Evolutionary conservation across 1,140 invertebrate species (phyloP).

Genomic region (Zelostemma sp.): DNA sequence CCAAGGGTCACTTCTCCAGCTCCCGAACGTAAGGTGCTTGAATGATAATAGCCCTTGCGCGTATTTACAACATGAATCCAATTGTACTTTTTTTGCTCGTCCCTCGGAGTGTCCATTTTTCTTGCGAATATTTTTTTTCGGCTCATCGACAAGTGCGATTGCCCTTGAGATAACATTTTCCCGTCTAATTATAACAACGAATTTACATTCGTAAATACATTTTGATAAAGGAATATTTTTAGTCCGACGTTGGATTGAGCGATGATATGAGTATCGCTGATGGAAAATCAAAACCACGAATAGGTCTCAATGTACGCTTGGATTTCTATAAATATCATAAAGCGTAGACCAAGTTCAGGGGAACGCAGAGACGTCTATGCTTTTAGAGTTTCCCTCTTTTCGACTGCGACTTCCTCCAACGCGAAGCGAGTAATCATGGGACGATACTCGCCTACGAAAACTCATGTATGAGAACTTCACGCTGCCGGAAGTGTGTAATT

Average conservation of each 20-base stretch:
- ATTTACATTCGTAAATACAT: too few species aligned
- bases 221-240: too few species aligned
- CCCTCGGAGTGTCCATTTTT: neutral
- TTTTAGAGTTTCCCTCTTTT: conserved; percentile 59
- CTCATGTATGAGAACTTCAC: conserved; percentile 54
- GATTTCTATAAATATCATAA: conserved; percentile 61
- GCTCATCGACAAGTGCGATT: too few species aligned
- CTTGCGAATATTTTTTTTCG: too few species aligned
- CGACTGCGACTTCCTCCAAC: conserved; percentile 37
- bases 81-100: conserved; percentile 5
- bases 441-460: conserved; percentile 50
- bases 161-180: too few species aligned
- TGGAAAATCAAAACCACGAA: conserved; percentile 35
- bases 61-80: neutral
- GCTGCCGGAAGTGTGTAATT: conserved; percentile 63
- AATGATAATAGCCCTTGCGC: conserved; percentile 30
- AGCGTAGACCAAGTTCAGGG: conserved; percentile 65
- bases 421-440: conserved; percentile 25
- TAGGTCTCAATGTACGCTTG: conserved; percentile 45
- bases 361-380: conserved; percentile 52
- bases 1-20: conserved; percentile 63
- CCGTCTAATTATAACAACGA: too few species aligned
- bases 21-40: conserved; percentile 50
- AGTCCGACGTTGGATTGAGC: neutral
- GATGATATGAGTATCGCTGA: conserved; percentile 10